Evolutionary conservation across 2,797 vertebrate genomes (phyloP).

Genomic region (Natrix natrix): DNA sequence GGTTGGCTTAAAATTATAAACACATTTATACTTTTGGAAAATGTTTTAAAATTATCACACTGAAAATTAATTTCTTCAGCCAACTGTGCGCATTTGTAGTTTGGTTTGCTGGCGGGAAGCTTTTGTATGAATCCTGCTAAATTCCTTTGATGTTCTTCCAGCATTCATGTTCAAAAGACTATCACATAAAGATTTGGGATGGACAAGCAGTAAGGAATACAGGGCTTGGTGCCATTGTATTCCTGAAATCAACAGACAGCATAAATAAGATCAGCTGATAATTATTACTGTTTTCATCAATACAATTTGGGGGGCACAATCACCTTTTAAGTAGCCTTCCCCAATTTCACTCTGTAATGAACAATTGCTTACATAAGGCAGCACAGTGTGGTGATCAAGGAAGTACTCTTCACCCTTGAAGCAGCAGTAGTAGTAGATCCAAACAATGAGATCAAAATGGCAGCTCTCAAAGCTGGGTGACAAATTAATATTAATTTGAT

Average conservation of each 20-base stretch:
- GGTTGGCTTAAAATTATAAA: neutral
- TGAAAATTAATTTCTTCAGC: neutral
- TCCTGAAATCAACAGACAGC: neutral
- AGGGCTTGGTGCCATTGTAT: neutral
- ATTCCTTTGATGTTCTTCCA: neutral
- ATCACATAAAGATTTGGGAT: neutral
- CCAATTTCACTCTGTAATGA: neutral
- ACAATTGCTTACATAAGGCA: neutral
- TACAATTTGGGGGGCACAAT: no score
- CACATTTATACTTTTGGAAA: neutral
- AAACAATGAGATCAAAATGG: neutral
- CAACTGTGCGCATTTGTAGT: neutral
- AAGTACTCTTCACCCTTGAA: neutral
- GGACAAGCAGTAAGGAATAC: neutral
- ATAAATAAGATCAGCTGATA: accelerated
- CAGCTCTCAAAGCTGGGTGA: neutral
- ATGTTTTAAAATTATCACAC: neutral
- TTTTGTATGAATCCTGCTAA: neutral
- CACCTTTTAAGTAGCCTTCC: neutral
- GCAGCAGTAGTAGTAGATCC: neutral
- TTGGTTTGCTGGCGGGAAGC: neutral
- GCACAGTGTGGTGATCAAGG: neutral
- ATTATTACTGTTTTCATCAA: neutral
- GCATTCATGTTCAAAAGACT: neutral
- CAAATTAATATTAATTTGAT: neutral